Evolutionary conservation across 2,888 invertebrate species (phyloP).

Genomic region (Diarsia mendica): DNA sequence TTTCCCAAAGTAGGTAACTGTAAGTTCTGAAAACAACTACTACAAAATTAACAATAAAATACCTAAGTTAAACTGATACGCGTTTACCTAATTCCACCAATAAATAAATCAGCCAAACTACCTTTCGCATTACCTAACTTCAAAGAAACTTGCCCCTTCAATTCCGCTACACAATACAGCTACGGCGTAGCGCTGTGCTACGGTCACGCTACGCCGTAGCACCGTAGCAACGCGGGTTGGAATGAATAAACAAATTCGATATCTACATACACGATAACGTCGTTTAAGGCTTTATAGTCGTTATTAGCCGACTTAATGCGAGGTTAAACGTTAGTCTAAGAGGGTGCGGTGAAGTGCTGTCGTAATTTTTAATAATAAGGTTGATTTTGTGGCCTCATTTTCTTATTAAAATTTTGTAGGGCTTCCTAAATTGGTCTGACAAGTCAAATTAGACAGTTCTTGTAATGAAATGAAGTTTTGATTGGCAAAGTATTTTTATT

Average conservation of each 20-base stretch:
- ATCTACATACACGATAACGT: slow-evolving; percentile 33
- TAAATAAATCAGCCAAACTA: neutral
- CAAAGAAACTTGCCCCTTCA: slow-evolving; percentile 16
- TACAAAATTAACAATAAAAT: neutral
- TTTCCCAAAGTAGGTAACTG: neutral
- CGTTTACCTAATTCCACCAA: neutral
- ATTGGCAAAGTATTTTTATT: neutral
- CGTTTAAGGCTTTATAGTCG: slow-evolving; percentile 35
- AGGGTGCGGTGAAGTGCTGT: slow-evolving; percentile 10
- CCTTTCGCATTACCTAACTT: neutral
- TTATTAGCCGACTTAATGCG: slow-evolving; percentile 30
- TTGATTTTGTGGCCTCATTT: slow-evolving; percentile 4
- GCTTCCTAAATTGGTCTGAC: neutral
- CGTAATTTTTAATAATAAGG: slow-evolving; percentile 4
- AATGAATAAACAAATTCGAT: slow-evolving; percentile 43
- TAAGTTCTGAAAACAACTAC: neutral
- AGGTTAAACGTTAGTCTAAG: slow-evolving; percentile 7
- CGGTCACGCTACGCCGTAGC: slow-evolving; percentile 36
- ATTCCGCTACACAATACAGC: slow-evolving; percentile 25
- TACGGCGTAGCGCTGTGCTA: slow-evolving; percentile 56
- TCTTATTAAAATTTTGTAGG: neutral
- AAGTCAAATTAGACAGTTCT: neutral
- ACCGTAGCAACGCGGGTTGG: slow-evolving; percentile 25
- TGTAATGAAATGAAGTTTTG: neutral
- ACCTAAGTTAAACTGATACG: neutral